Evolutionary conservation across 2,797 vertebrate species (phyloP), one percentile per base, ranked within the genome.

Genomic region (Gymnodraco acuticeps): DNA sequence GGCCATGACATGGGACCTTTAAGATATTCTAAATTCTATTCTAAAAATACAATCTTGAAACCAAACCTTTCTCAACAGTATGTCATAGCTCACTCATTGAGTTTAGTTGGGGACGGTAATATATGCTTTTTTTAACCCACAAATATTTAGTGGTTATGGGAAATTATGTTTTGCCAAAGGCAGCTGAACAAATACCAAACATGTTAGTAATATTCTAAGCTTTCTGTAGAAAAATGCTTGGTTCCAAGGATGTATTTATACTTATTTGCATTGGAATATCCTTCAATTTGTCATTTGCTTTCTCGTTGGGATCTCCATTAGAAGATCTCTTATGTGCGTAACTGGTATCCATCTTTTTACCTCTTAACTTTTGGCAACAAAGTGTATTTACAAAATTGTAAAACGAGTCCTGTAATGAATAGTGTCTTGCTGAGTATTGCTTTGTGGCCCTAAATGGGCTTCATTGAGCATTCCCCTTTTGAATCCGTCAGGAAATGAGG

Each of bases 401-500:
- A 0, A 58, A 10, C 5, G n/a, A 17, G 7, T 56, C 7, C 23
- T 33, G 50, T 31, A 47, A 65, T 66, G 43, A 65, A 61, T 31
- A 43, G 19, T 3, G 55, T 43, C 23, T 77, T 3, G 1, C 33
- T 55, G 47, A 19, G 56, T n/a, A 69, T 84, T 51, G 66, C 42
- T 15, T 64, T 69, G 53, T 23, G 1, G 10, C 23, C 70, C 17
- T 65, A n/a, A 60, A 33, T 54, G 42, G 27, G 27, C 45, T 9
- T 59, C 17, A 46, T 11, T 23, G 51, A 64, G 14, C 47, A 23
- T 55, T 56, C 42, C 47, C 15, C 5, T 56, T 55, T 65, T 73
- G 50, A 16, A n/a, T 77, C 73, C 45, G 27, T 10, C 65, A 84
- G 88, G 86, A 92, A 88, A 91, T 88, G 3, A 88, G 75, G 55